phyloP scores from a whole-genome alignment of 2,797 vertebrate genomes.

The Ctenochaetus hawaiiensis region DNA sequence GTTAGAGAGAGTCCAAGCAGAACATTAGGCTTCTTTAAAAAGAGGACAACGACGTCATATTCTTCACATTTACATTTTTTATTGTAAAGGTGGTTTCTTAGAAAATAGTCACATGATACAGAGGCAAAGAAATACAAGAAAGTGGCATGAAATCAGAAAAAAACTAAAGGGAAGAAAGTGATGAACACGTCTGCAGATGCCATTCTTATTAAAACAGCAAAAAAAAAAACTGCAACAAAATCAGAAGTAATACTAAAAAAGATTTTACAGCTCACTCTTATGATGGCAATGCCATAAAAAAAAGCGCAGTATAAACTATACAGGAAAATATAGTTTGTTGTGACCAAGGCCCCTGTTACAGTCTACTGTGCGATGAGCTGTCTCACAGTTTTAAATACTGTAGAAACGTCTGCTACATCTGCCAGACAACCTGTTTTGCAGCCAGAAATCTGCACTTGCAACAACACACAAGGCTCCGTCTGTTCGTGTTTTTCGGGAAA shows the following conservation, averaged over 20 bases:
- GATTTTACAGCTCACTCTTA: conserved; percentile 45
- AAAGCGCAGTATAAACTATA: conserved; percentile 50
- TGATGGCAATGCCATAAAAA: conserved; percentile 63
- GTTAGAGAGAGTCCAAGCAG: not conserved
- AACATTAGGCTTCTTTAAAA: not conserved
- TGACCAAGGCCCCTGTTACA: conserved; percentile 40
- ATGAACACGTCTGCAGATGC: conserved; percentile 76
- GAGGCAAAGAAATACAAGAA: conserved; percentile 61
- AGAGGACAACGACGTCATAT: not conserved
- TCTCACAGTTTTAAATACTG: not conserved
- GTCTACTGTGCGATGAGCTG: conserved; percentile 23
- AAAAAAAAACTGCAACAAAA: conserved; percentile 22
- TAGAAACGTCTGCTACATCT: conserved; percentile 8
- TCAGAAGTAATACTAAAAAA: conserved; percentile 63
- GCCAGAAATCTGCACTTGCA: not conserved
- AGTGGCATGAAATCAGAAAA: conserved; percentile 27
- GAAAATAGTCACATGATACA: conserved; percentile 91
- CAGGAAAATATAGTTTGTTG: conserved; percentile 21
- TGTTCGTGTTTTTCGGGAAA: conserved; percentile 2
- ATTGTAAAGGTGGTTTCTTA: conserved; percentile 96
- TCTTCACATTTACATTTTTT: conserved; percentile 82
- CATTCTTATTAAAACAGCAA: conserved; percentile 75
- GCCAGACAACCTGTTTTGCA: not conserved
- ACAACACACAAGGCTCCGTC: not conserved
- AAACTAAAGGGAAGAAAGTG: conserved; percentile 63